These are phyloP conservation scores for Ridgeia piscesae DNA, from an alignment of 1,140 invertebrate species.

Conservation along the genomic window DNA sequence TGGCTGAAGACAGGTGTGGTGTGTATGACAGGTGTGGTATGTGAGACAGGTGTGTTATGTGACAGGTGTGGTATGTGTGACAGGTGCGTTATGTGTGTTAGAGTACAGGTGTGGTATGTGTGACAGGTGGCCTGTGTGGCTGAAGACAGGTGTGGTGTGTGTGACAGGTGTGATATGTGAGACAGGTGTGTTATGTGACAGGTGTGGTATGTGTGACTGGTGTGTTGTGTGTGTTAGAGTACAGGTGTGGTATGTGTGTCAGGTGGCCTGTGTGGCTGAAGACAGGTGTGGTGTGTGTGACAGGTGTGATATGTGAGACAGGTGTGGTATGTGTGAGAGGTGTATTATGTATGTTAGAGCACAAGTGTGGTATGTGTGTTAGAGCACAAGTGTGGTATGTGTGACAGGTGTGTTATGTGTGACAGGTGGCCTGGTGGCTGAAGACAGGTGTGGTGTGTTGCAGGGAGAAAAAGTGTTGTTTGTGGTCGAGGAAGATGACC, in stretches of 20 bases:
- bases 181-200: background rate
- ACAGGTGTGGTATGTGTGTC: background rate
- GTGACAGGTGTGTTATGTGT: background rate
- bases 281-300: background rate
- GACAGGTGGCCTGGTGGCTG: background rate
- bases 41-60: background rate
- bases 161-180: background rate
- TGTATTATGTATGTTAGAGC: background rate
- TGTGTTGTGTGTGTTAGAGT: too few species aligned
- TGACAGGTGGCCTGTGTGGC: background rate
- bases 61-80: background rate
- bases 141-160: background rate
- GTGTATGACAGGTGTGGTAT: background rate
- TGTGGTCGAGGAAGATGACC: slow-evolving; percentile 53
- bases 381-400: background rate
- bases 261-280: too few species aligned
- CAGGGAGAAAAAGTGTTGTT: slow-evolving; percentile 56
- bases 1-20: background rate
- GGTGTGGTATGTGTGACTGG: too few species aligned
- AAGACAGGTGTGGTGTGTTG: background rate
- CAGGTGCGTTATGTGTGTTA: background rate
- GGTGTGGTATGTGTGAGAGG: background rate
- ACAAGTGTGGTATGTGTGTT: background rate
- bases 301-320: background rate
- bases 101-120: background rate